phyloP scores from a whole-genome alignment of 2,797 vertebrate species.

The Enteromius treurensis region DNA sequence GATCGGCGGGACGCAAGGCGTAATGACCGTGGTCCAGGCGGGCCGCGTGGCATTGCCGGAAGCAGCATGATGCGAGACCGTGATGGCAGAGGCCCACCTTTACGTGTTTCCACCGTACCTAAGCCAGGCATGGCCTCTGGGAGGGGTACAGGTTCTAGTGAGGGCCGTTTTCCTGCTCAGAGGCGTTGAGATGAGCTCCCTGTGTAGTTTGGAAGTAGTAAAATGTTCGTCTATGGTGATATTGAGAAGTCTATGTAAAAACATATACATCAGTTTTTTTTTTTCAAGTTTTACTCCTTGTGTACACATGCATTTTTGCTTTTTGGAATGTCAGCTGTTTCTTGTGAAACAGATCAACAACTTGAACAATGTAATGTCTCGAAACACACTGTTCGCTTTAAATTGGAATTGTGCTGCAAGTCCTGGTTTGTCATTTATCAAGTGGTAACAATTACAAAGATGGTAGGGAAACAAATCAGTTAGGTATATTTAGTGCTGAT shows the following conservation, averaged over 20 bases:
- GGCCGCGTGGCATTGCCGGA: constrained; percentile 82
- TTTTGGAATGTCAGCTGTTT: constrained; percentile 96
- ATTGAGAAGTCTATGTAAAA: constrained; percentile 76
- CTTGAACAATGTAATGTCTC: constrained; percentile 68
- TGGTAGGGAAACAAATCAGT: background rate
- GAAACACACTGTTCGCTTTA: constrained; percentile 31
- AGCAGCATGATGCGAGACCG: constrained; percentile 90
- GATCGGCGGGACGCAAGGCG: constrained; percentile 87
- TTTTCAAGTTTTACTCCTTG: constrained; percentile 33
- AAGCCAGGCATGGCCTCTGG: constrained; percentile 88
- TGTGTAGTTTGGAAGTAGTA: constrained; percentile 83
- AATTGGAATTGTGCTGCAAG: constrained; percentile 9
- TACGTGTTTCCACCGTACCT: constrained; percentile 86
- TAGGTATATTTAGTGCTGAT: background rate
- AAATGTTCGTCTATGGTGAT: constrained; percentile 86
- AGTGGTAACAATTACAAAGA: constrained; percentile 73
- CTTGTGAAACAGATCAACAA: constrained; percentile 82
- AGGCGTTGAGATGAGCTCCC: constrained; percentile 84
- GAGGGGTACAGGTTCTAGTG: constrained; percentile 85
- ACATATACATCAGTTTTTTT: constrained; percentile 70
- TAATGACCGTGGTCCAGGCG: constrained; percentile 84
- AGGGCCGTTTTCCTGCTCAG: constrained; percentile 89
- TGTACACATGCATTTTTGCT: constrained; percentile 73
- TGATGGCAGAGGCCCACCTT: constrained; percentile 88
- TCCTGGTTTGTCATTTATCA: constrained; percentile 81